Evolutionary conservation across 1,140 invertebrate genomes (phyloP).

Genomic region (Conopomorpha cramerella): DNA sequence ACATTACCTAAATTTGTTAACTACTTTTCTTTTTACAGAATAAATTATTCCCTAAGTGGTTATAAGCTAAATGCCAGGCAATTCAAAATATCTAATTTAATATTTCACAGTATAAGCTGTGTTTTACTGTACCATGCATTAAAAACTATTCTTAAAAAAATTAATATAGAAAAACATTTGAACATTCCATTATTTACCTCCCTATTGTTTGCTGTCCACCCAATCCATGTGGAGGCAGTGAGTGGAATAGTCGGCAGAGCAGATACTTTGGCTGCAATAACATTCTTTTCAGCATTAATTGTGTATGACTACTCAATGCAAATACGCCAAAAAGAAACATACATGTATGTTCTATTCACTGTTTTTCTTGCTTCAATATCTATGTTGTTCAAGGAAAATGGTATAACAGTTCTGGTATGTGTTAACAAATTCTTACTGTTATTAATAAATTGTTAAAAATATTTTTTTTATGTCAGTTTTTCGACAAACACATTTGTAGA

Average conservation of each 20-base stretch:
- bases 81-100: conserved; percentile 76
- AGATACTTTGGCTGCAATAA: conserved; percentile 81
- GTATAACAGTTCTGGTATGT: conserved; percentile 86
- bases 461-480: too few relatives aligned
- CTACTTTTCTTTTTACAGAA: conserved; percentile 54
- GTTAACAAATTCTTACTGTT: too few relatives aligned
- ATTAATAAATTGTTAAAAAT: too few relatives aligned
- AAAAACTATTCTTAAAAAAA: conserved; percentile 58
- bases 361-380: conserved; percentile 59
- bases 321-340: conserved; percentile 9
- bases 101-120: conserved; percentile 66
- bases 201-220: conserved; percentile 89
- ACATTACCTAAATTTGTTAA: conserved; percentile 4
- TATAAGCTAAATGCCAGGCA: conserved; percentile 64
- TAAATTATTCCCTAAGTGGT: conserved; percentile 65
- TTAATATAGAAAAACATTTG: conserved; percentile 8
- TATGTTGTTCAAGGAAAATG: conserved; percentile 93
- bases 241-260: conserved; percentile 94
- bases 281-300: conserved; percentile 76
- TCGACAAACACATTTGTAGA: too few relatives aligned
- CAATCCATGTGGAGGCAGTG: conserved; percentile 93
- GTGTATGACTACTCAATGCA: conserved; percentile 53
- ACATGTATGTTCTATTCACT: conserved; percentile 27
- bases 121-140: conserved; percentile 63
- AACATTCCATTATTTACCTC: conserved; percentile 66